A percentile compares a stretch with the other conserved stretches of the same genome.
Conservation (phyloP, 2,888 invertebrate genomes). For the Hirtodrosophila cameraria region DNA sequence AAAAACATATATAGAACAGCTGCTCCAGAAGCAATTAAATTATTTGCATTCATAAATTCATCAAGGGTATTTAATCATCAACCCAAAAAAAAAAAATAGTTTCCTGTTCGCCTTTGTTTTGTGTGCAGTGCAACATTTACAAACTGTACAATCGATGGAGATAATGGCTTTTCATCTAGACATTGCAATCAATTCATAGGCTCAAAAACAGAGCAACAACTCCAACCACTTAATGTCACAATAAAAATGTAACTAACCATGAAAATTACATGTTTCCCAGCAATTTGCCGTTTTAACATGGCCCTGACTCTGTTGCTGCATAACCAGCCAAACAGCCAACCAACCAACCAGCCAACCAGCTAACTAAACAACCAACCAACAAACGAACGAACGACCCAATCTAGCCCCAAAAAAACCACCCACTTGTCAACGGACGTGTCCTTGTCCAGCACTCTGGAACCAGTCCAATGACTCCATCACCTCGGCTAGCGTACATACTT, state of each 20-base stretch:
- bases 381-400: too few species aligned
- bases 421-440: slow-evolving; percentile 54
- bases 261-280: slow-evolving; percentile 79
- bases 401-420: slow-evolving; percentile 23
- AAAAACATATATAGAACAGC: too few species aligned
- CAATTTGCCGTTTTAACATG: slow-evolving; percentile 74
- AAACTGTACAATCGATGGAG: slow-evolving; percentile 18
- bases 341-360: neutral
- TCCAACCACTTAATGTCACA: slow-evolving; percentile 78
- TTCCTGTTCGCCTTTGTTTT: neutral
- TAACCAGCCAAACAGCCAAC: slow-evolving; percentile 28
- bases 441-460: slow-evolving; percentile 49
- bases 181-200: slow-evolving; percentile 74
- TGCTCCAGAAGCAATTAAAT: too few species aligned
- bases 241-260: slow-evolving; percentile 81
- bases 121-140: slow-evolving; percentile 6
- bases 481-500: too few species aligned
- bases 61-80: too few species aligned
- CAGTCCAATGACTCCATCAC: slow-evolving; percentile 37
- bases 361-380: slow-evolving; percentile 1
- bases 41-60: too few species aligned
- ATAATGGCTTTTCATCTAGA: slow-evolving; percentile 58
- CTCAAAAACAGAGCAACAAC: slow-evolving; percentile 49
- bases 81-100: too few species aligned
- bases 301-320: slow-evolving; percentile 50